Evolutionary conservation across 2,797 vertebrate genomes (phyloP).

Genomic region (Xenentodon cancila): DNA sequence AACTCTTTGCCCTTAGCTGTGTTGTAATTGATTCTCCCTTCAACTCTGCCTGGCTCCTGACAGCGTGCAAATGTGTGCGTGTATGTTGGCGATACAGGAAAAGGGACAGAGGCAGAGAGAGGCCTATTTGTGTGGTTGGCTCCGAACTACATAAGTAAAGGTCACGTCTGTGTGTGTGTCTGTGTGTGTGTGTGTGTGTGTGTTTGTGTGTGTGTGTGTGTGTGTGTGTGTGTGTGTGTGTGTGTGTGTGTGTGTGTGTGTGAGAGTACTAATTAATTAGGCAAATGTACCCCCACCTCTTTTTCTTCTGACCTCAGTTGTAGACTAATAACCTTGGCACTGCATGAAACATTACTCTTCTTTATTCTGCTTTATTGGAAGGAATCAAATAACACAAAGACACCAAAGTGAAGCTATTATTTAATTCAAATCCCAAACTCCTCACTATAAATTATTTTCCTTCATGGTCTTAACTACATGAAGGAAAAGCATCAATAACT

Average conservation of each 20-base stretch:
- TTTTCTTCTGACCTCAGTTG: constrained; percentile 82
- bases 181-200: constrained; percentile 33
- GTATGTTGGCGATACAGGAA: constrained; percentile 18
- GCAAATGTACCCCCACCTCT: constrained; percentile 66
- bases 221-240: constrained; percentile 35
- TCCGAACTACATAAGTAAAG: constrained; percentile 75
- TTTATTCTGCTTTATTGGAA: constrained; percentile 81
- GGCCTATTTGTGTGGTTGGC: constrained; percentile 66
- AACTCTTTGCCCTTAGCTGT: constrained; percentile 61
- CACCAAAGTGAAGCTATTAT: constrained; percentile 39
- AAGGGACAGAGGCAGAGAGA: constrained; percentile 32
- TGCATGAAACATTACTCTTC: constrained; percentile 79
- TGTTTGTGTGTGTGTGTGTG: constrained; percentile 33
- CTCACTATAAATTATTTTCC: constrained; percentile 28
- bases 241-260: constrained; percentile 32
- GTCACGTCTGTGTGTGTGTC: constrained; percentile 61
- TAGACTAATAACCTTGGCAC: constrained; percentile 84
- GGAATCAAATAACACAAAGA: constrained; percentile 35
- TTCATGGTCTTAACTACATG: constrained; percentile 33
- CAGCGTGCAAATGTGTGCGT: constrained; percentile 24
- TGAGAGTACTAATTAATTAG: constrained; percentile 77
- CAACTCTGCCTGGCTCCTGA: constrained; percentile 53
- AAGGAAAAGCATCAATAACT: constrained; percentile 38
- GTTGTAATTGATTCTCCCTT: constrained; percentile 75
- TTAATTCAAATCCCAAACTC: constrained; percentile 45